Percentiles rank a stretch among this genome's conserved stretches.
phyloP scores from a whole-genome alignment of 1,140 invertebrate genomes.

The Leguminivora glycinivorella region DNA sequence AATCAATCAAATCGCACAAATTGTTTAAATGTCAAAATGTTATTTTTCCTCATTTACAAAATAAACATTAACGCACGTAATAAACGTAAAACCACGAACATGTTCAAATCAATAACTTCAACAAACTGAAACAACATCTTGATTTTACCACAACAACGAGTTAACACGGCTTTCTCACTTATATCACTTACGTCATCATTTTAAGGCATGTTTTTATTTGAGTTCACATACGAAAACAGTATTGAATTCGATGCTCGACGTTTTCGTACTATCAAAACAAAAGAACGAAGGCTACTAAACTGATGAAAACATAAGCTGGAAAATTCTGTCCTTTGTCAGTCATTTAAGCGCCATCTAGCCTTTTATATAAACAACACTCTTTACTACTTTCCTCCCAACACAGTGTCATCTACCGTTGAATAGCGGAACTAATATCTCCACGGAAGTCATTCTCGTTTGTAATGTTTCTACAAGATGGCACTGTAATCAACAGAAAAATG shows the following conservation, averaged over 20 bases:
- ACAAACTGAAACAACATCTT: not conserved
- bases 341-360: not conserved
- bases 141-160: not conserved
- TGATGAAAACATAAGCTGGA: not conserved
- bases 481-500: no score
- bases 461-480: no score
- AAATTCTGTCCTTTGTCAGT: not conserved
- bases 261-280: slow-evolving; percentile 10
- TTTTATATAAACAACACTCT: not conserved
- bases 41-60: not conserved
- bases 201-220: slow-evolving; percentile 5
- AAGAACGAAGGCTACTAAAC: slow-evolving; percentile 10
- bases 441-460: no score
- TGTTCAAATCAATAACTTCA: not conserved
- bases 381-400: no score
- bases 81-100: not conserved
- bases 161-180: not conserved
- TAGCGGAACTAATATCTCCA: no score
- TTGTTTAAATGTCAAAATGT: not conserved
- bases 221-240: slow-evolving; percentile 3
- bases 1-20: not conserved
- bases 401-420: no score
- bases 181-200: not conserved
- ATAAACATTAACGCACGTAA: not conserved
- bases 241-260: not conserved